These are phyloP conservation scores for Danio rerio DNA, from an alignment of 2,113 vertebrate species.

Conservation along the genomic window GRCz12tu NC_133179.1:17476501-17477000, in stretches of 20 bases:
- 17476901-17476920: background rate
- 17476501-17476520: conserved; percentile 14
- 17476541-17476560: conserved; percentile 10
- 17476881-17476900: background rate
- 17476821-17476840: too few relatives aligned
- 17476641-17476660: background rate
- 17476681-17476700: too few relatives aligned
- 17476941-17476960: too few relatives aligned
- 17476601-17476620: background rate
- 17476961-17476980: background rate
- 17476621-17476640: background rate
- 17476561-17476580: background rate
- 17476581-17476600: conserved; percentile 14
- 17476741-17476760: too few relatives aligned
- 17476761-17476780: too few relatives aligned
- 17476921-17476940: too few relatives aligned
- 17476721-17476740: too few relatives aligned
- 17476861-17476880: background rate
- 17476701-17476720: too few relatives aligned
- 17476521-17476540: conserved; percentile 24
- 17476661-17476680: background rate
- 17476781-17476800: too few relatives aligned
- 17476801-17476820: background rate
- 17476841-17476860: background rate
- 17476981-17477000: background rate